Evolutionary conservation across 2,888 invertebrate species (phyloP), one percentile per base, ranked within the genome.

Genomic region (Scaptodrosophila latifasciaeformis): DNA sequence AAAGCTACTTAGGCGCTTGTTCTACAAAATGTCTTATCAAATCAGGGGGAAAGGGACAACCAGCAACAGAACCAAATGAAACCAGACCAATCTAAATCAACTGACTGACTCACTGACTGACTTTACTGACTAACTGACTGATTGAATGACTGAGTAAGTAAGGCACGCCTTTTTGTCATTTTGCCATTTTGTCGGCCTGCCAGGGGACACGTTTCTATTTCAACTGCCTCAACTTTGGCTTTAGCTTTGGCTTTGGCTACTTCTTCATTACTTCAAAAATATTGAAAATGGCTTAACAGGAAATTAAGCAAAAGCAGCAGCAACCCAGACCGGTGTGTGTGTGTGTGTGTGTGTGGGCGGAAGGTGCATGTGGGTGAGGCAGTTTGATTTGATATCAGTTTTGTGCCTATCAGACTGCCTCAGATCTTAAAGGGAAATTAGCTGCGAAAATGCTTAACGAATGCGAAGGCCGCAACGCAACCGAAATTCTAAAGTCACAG

Each of bases 391-490:
- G 40, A 51, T 44, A 43, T 40, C 37, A 56, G 57, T 45, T 45
- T 34, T 47, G 54, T 62, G 52, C 57, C 66, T 72, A 70, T 72
- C 71, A 59, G 67, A 65, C 54, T 70, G 67, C 43, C 54, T 59
- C 56, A 70, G 67, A 75, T 75, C 75, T 70, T 71, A 62, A 65
- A 71, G 75, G 77, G 75, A 76, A 76, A 76, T 76, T 76, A 77
- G 70, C 68, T 76, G 74, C 70, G 77, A 74, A 70, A 71, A 76
- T 76, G 74, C 74, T 69, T 59, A 67, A 62, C 67, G 70, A 70
- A 68, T 65, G 62, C 53, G 46, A 67, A 71, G 62, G 62, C 60
- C n/a, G n/a, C n/a, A n/a, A n/a, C n/a, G n/a, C n/a, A 24, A 24
- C 24, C 24, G 7, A 24, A 24, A 24, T 24, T 3, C 24, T 10